A percentile compares a stretch with the other conserved stretches of the same genome.
phyloP scores from a whole-genome alignment of 2,113 vertebrate species.

The Crypturellus undulatus region DNA sequence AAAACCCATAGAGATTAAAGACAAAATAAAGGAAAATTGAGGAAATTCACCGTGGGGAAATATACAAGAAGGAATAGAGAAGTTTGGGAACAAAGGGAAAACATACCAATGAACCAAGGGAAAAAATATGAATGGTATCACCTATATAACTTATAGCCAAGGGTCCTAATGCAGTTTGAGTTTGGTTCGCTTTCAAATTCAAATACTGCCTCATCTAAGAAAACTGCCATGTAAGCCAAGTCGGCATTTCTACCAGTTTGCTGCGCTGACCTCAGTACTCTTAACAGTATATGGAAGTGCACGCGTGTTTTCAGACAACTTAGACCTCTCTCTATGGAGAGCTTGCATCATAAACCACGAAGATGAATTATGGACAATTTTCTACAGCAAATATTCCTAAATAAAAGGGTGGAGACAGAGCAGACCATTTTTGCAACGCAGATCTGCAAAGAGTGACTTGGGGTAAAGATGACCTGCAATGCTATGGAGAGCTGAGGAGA shows the following conservation, averaged over 20 bases:
- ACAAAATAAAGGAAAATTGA: constrained; percentile 51
- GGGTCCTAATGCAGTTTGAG: background rate
- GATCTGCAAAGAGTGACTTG: background rate
- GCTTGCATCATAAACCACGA: background rate
- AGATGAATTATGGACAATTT: background rate
- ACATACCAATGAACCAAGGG: background rate
- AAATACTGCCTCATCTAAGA: background rate
- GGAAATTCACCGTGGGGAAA: constrained; percentile 55
- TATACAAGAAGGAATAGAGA: constrained; percentile 40
- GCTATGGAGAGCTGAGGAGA: background rate
- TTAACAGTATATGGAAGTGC: background rate
- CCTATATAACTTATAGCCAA: background rate
- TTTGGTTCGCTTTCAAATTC: background rate
- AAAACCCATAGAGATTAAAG: constrained; percentile 45
- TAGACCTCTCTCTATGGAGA: background rate
- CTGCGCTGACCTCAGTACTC: background rate
- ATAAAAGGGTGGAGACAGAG: background rate
- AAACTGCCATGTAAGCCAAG: background rate
- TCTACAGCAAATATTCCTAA: background rate
- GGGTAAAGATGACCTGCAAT: background rate
- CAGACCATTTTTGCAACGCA: background rate
- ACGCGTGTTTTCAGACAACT: background rate
- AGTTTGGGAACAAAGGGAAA: constrained; percentile 26
- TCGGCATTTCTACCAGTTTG: background rate
- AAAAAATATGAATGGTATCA: background rate